Base-by-base conservation (phyloP, 2,797 vertebrate species). In the Peromyscus eremicus region DNA sequence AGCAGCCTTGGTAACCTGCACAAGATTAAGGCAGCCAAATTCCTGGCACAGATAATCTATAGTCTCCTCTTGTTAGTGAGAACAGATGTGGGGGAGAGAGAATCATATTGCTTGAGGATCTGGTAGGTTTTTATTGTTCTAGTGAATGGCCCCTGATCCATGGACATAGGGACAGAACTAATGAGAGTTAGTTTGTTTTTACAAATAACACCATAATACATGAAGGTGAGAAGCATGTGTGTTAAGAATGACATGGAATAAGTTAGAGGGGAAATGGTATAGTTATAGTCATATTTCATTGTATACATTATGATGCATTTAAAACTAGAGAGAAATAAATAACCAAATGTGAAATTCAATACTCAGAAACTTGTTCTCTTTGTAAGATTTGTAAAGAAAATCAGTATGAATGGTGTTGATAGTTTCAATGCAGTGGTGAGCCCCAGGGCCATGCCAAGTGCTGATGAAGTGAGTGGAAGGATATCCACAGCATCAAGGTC, bases 401-500 rank as follows among this genome's bases (percentile, higher is more conserved):
- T 27, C 10, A 21, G 1, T 87, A 13, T 37, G 49, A 73, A 73
- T 19, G n/a, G 14, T 40, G 14, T 32, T 21, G 11, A 73, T 40
- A 73, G 6, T 29, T 73, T 32, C 49, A 79, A 52, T 34, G 16
- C 14, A 19, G 8, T 79, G 29, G 29, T 9, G 29, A 52, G 34
- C 46, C 25, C 25, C 29, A 29, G 49, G 71, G 1, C 23, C n/a
- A 19, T 37, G 13, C 1, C n/a, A 55, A 55, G 14, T 71, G 23
- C 49, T 71, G 66, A 37, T 4, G 16, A 57, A 87, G 23, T 55
- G 49, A 87, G 23, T 55, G 49, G 13, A 13, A 37, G 49, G 27
- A 37, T 70, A 29, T 17, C 7, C 23, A 11, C 98, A 99, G 99
- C 98, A 99, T 99, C 99, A 99, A 99, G 98, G 99, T 99, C 97